Evolutionary conservation across 2,113 vertebrate genomes (phyloP).

Genomic region (Chloropsis hardwickii): DNA sequence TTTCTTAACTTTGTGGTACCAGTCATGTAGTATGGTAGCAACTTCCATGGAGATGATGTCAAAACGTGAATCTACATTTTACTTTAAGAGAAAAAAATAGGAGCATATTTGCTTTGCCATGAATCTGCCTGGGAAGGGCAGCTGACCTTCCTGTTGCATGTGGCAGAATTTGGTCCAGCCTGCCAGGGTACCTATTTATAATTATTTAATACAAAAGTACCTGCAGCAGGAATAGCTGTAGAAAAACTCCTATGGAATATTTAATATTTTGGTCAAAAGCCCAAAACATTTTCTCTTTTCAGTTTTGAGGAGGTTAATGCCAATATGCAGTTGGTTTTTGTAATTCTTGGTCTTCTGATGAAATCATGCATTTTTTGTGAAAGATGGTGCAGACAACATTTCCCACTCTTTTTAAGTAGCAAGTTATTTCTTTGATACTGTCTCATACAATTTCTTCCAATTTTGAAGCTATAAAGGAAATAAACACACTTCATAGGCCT

Average conservation of each 20-base stretch:
- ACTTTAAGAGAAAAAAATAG: not conserved
- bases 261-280: not conserved
- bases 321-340: not conserved
- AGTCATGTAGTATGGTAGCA: not conserved
- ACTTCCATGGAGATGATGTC: not conserved
- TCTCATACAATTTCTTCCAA: not conserved
- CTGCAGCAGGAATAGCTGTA: not conserved
- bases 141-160: not conserved
- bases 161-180: not conserved
- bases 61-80: not conserved
- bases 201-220: not conserved
- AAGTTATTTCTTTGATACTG: not conserved
- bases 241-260: not conserved
- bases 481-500: not conserved
- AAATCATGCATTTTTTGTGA: not conserved
- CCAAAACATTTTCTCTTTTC: not conserved
- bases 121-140: not conserved
- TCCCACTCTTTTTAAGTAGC: not conserved
- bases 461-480: not conserved
- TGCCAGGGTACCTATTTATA: not conserved
- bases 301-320: not conserved
- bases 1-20: not conserved
- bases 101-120: not conserved
- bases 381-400: not conserved
- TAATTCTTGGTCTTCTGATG: not conserved